Evolutionary conservation across 35 echinoderm and acorn worm species (phyloP).

Genomic region (Holothuria glaberrima): DNA sequence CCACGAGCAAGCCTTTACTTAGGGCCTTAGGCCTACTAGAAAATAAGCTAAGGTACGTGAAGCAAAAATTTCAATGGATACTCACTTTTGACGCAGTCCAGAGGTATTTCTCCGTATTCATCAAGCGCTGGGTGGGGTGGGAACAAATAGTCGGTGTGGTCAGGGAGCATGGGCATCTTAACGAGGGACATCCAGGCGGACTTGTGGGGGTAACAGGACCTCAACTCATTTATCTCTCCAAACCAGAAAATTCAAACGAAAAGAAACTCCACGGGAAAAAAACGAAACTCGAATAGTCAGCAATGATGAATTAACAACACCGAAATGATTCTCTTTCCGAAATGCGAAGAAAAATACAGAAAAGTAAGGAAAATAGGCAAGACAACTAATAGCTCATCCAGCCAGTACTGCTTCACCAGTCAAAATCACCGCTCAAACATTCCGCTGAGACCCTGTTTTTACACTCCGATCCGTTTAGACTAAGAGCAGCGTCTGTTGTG

Average conservation of each 20-base stretch:
- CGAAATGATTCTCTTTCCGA: too few species aligned
- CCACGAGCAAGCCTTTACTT: too few species aligned
- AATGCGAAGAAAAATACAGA: too few species aligned
- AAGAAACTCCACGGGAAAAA: conserved; percentile 1
- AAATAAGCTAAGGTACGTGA: too few species aligned
- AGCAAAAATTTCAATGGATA: not conserved
- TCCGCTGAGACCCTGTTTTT: too few species aligned
- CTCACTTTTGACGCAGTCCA: conserved; percentile 90
- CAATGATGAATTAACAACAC: not conserved
- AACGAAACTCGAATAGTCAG: not conserved
- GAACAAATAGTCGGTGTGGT: conserved; percentile 87
- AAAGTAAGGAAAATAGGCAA: too few species aligned
- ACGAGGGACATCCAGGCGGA: conserved; percentile 50
- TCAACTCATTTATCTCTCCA: conserved; percentile 36
- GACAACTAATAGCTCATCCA: too few species aligned
- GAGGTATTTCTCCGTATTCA: conserved; percentile 79
- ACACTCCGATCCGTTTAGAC: conserved; percentile 4
- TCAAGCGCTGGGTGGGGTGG: conserved; percentile 77
- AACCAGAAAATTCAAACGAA: not conserved
- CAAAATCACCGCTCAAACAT: conserved; percentile 39
- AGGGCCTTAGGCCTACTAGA: too few species aligned
- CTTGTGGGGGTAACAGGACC: conserved; percentile 44
- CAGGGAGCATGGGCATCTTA: conserved; percentile 90
- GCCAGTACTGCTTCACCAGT: not conserved
- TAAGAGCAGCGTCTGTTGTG: conserved; percentile 8